Conservation (phyloP, 1,140 invertebrate species). For the Eueides isabella region DNA sequence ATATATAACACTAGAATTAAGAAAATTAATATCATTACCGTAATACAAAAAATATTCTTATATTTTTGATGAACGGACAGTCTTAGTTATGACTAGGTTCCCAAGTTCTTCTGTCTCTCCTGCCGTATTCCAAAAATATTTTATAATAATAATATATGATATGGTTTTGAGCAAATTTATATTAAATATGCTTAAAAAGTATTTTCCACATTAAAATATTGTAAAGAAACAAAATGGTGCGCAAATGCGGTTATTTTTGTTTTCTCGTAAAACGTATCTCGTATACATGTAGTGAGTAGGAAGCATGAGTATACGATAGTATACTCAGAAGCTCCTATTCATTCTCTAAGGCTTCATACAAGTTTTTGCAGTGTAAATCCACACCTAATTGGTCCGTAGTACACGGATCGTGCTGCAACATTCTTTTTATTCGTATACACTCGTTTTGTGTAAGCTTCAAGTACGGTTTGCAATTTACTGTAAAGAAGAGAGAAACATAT, state of each 20-base stretch:
- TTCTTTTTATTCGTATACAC: neutral
- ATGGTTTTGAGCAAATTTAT: no score
- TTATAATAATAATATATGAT: no score
- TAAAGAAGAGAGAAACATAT: neutral
- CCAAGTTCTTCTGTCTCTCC: no score
- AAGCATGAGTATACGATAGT: neutral
- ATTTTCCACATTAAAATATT: neutral
- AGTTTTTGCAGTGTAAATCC: neutral
- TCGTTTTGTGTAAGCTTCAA: slow-evolving; percentile 2
- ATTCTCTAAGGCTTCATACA: neutral
- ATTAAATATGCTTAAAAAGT: no score
- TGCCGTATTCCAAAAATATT: no score
- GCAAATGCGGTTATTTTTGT: neutral
- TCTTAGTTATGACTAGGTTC: no score
- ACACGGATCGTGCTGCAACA: neutral
- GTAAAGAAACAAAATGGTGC: neutral
- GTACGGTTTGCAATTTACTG: neutral
- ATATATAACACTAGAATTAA: no score
- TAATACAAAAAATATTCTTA: no score
- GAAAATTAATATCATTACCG: no score
- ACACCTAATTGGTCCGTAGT: neutral
- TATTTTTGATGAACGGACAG: no score
- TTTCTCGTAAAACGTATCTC: neutral
- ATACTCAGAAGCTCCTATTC: neutral
- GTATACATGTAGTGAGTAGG: neutral